phyloP scores from a whole-genome alignment of 2,888 invertebrate species.

The Empis stercorea region DNA sequence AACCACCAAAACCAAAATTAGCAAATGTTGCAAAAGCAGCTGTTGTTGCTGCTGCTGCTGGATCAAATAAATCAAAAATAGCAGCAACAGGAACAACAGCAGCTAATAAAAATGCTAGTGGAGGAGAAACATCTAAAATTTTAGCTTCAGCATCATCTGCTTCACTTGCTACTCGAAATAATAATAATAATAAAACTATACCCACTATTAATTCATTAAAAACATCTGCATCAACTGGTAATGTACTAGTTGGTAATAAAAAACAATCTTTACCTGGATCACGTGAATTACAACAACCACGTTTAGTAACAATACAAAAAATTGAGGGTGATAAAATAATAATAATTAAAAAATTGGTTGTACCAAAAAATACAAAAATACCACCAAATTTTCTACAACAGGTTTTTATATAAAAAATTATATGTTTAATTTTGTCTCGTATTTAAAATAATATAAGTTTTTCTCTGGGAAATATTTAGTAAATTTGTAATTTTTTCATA shows the following conservation, averaged over 20 bases:
- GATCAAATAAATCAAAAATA: constrained; percentile 19
- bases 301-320: constrained; percentile 31
- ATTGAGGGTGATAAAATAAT: constrained; percentile 37
- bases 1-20: constrained; percentile 25
- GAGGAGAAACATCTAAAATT: background rate
- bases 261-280: constrained; percentile 11
- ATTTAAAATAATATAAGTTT: too few relatives aligned
- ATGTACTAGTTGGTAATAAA: constrained; percentile 2
- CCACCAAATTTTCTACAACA: constrained; percentile 23
- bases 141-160: background rate
- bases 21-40: constrained; percentile 17
- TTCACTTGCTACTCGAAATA: background rate
- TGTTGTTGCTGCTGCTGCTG: constrained; percentile 15
- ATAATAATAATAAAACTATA: constrained; percentile 1
- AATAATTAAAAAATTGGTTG: constrained; percentile 34
- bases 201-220: background rate
- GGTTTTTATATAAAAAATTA: background rate
- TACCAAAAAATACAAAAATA: constrained; percentile 35
- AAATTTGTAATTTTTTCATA: too few relatives aligned
- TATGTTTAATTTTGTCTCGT: background rate
- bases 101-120: too few relatives aligned
- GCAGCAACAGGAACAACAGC: constrained; percentile 6
- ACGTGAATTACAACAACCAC: constrained; percentile 20
- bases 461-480: too few relatives aligned
- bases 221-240: background rate